A percentile compares a stretch with the other conserved stretches of the same genome.
Evolutionary conservation across 2,113 vertebrate genomes (phyloP).

Genomic region (Dendropsophus ebraccatus): DNA sequence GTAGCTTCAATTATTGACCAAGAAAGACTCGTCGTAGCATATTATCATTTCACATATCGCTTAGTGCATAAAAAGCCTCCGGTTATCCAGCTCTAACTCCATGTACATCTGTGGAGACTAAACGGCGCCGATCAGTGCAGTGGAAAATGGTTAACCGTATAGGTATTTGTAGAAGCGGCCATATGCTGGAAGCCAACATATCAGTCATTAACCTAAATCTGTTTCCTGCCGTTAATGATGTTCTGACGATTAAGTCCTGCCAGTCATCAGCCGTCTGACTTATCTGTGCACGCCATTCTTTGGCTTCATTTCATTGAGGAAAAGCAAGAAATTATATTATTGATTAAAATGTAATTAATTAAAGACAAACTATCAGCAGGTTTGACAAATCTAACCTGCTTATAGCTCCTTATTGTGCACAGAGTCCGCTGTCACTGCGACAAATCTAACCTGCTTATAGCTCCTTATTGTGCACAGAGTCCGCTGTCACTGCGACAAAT

Average conservation of each 20-base stretch:
- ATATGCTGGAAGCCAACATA: slow-evolving; percentile 35
- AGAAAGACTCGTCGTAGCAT: too few relatives aligned
- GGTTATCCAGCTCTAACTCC: too few relatives aligned
- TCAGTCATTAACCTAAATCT: slow-evolving; percentile 55
- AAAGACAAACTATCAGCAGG: too few relatives aligned
- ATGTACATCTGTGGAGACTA: background rate
- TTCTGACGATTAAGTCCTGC: slow-evolving; percentile 44
- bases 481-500: too few relatives aligned
- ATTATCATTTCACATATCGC: background rate
- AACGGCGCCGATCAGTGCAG: background rate
- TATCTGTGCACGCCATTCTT: slow-evolving; percentile 21
- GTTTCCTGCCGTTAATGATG: slow-evolving; percentile 46
- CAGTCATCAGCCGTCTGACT: slow-evolving; percentile 35
- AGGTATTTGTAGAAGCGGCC: slow-evolving; percentile 45
- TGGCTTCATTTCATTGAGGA: slow-evolving; percentile 25
- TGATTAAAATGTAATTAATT: too few relatives aligned
- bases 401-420: too few relatives aligned
- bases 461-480: too few relatives aligned
- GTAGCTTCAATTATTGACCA: too few relatives aligned
- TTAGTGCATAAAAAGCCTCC: too few relatives aligned
- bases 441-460: too few relatives aligned
- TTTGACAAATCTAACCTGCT: too few relatives aligned
- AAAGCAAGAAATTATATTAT: background rate
- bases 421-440: too few relatives aligned
- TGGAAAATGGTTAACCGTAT: slow-evolving; percentile 13